These are phyloP conservation scores for Thymelicus sylvestris DNA, from an alignment of 2,888 invertebrate genomes.

Conservation along the genomic window DNA sequence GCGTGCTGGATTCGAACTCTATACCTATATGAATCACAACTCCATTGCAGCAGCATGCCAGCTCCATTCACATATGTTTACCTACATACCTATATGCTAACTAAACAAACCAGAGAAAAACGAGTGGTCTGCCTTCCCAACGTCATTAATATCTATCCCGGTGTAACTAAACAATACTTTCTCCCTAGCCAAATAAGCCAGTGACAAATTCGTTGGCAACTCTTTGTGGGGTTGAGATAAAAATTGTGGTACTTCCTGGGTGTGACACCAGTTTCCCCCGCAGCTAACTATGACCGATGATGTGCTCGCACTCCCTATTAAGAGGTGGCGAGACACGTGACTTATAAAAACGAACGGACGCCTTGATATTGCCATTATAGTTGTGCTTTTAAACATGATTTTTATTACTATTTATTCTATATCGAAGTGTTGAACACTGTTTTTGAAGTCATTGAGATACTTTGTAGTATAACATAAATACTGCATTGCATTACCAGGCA, in stretches of 20 bases:
- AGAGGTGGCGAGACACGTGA: slow-evolving; percentile 42
- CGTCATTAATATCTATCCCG: slow-evolving; percentile 72
- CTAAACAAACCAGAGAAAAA: slow-evolving; percentile 43
- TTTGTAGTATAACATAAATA: too few relatives aligned
- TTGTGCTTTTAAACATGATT: slow-evolving; percentile 9
- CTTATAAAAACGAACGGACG: slow-evolving; percentile 24
- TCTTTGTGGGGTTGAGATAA: slow-evolving; percentile 78
- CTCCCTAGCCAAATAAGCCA: slow-evolving; percentile 65
- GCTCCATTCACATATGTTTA: too few relatives aligned
- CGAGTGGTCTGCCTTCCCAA: slow-evolving; percentile 40
- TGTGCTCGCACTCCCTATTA: slow-evolving; percentile 62
- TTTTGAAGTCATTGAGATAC: too few relatives aligned
- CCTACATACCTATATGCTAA: too few relatives aligned
- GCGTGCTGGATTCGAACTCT: too few relatives aligned
- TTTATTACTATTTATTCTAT: neutral
- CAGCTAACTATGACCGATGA: slow-evolving; percentile 80
- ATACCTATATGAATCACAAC: too few relatives aligned
- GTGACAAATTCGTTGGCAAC: slow-evolving; percentile 79
- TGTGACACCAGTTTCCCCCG: slow-evolving; percentile 53
- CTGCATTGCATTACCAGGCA: too few relatives aligned
- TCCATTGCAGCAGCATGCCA: too few relatives aligned
- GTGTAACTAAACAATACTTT: slow-evolving; percentile 58
- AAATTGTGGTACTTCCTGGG: slow-evolving; percentile 73
- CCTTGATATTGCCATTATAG: slow-evolving; percentile 32
- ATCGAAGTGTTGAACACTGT: too few relatives aligned